Conservation (phyloP, 1,140 invertebrate species). For the Cydia pomonella region DNA sequence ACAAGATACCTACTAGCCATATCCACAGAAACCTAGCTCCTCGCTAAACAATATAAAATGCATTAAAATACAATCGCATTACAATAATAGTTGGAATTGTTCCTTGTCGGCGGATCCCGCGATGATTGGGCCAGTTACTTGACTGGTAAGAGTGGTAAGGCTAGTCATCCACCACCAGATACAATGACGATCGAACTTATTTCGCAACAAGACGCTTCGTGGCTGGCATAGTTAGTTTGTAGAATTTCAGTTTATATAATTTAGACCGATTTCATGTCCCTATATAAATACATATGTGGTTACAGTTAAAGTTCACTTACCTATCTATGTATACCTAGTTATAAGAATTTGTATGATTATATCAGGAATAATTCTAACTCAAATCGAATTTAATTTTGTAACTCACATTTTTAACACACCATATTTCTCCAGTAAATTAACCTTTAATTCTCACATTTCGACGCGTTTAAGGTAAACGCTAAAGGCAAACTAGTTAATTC, state of each 20-base stretch:
- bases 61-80: constrained; percentile 50
- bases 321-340: no score
- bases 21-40: constrained; percentile 33
- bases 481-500: no score
- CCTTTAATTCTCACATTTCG: no score
- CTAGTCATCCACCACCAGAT: not conserved
- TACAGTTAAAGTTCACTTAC: no score
- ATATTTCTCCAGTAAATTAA: no score
- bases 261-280: no score
- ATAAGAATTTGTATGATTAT: no score
- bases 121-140: constrained; percentile 41
- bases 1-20: constrained; percentile 1
- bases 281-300: no score
- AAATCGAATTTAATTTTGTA: no score
- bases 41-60: constrained; percentile 53
- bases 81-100: constrained; percentile 58
- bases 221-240: not conserved
- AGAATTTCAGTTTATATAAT: not conserved
- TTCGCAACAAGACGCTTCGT: not conserved
- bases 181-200: not conserved
- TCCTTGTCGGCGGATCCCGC: constrained; percentile 49
- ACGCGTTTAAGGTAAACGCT: no score
- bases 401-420: no score
- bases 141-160: not conserved
- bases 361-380: no score